A percentile compares a stretch with the other conserved stretches of the same genome.
These are phyloP conservation scores for Ceyx melanurus DNA, from an alignment of 2,113 vertebrate species.

Conservation along the genomic window DNA sequence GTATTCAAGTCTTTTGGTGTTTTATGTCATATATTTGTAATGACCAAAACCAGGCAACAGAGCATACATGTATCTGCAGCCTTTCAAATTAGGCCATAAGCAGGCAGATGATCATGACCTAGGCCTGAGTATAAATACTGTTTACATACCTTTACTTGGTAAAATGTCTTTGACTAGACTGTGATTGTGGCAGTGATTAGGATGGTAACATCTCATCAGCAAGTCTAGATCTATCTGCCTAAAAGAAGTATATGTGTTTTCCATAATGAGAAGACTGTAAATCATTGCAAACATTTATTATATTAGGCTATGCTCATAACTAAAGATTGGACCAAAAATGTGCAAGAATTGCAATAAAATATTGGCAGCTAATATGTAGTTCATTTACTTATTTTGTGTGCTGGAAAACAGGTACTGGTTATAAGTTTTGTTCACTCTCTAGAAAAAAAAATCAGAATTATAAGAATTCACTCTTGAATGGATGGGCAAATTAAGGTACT, in stretches of 20 bases:
- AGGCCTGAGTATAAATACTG: neutral
- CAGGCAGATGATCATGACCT: neutral
- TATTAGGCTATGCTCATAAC: neutral
- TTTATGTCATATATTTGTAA: neutral
- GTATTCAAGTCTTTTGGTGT: neutral
- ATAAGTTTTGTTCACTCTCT: neutral
- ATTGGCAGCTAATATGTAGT: neutral
- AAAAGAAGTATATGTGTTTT: neutral
- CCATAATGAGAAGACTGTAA: neutral
- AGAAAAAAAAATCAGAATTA: neutral
- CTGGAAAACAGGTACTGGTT: neutral
- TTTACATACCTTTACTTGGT: neutral
- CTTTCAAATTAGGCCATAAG: neutral
- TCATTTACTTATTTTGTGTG: neutral
- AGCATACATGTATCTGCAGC: accelerated
- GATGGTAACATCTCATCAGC: neutral
- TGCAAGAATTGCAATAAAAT: neutral
- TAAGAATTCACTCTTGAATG: neutral
- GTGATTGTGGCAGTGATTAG: neutral
- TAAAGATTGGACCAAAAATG: neutral
- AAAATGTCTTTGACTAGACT: neutral
- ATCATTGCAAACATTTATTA: neutral
- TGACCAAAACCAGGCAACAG: neutral
- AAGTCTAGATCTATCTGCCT: neutral
- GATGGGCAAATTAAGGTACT: neutral